Conservation (phyloP, 2,888 invertebrate species). For the Pollenia angustigena region DNA sequence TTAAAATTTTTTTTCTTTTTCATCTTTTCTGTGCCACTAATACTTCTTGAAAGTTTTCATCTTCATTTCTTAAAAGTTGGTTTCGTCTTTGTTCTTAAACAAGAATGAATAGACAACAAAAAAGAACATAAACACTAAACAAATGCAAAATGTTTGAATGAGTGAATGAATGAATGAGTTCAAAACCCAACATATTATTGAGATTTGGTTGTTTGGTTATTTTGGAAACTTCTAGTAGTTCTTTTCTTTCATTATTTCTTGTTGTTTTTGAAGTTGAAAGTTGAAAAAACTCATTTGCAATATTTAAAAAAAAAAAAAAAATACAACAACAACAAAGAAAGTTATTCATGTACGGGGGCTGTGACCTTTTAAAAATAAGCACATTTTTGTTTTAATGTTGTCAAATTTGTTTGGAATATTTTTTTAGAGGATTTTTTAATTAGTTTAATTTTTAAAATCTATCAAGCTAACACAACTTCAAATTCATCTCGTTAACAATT, state of each 20-base stretch:
- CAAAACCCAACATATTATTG: constrained; percentile 45
- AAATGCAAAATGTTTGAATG: neutral
- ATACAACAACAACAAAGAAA: neutral
- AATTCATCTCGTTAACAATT: too few relatives aligned
- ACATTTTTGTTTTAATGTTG: neutral
- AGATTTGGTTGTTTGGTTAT: constrained; percentile 32
- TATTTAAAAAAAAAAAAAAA: neutral
- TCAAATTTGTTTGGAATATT: neutral
- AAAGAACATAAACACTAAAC: constrained; percentile 18
- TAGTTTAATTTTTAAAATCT: neutral
- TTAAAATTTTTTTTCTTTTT: neutral
- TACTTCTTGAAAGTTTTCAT: constrained; percentile 31
- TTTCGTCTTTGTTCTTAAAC: neutral
- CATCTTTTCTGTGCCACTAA: constrained; percentile 19
- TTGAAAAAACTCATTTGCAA: constrained; percentile 47
- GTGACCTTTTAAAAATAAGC: constrained; percentile 10
- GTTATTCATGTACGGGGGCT: neutral
- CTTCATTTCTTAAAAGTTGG: constrained; percentile 5
- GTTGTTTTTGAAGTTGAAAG: neutral
- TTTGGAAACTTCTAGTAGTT: constrained; percentile 15
- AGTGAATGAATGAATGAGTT: constrained; percentile 17
- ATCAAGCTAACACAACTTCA: too few relatives aligned
- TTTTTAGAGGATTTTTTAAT: neutral
- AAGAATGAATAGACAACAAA: constrained; percentile 25
- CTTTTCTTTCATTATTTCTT: constrained; percentile 2